phyloP scores from a whole-genome alignment of 92 coral and sea anemone species.

The Muricea muricata region DNA sequence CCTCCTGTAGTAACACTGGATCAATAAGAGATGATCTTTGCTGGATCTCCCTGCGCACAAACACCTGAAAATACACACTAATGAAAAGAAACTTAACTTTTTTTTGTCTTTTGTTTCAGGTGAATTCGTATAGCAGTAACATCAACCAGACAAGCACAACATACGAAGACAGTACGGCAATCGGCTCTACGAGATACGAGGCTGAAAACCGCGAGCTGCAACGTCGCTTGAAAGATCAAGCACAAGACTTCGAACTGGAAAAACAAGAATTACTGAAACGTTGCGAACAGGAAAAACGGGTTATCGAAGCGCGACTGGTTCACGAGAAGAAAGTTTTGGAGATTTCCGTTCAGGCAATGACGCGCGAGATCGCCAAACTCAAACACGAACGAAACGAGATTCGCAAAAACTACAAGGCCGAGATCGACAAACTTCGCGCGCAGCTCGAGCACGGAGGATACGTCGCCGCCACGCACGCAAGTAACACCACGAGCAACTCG shows the following conservation, averaged over 20 bases:
- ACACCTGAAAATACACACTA: too few relatives aligned
- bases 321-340: constrained; percentile 76
- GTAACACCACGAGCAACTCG: neutral
- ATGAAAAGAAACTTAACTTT: neutral
- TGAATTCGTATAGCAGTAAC: neutral
- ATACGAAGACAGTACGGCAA: neutral
- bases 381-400: constrained; percentile 86
- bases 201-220: constrained; percentile 16
- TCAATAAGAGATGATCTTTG: neutral
- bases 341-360: constrained; percentile 79
- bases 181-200: constrained; percentile 14
- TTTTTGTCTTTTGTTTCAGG: neutral
- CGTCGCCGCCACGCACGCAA: neutral
- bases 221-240: constrained; percentile 13
- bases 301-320: constrained; percentile 27
- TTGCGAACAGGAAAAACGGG: constrained; percentile 55
- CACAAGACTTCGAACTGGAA: constrained; percentile 59
- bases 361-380: constrained; percentile 80
- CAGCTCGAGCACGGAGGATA: constrained; percentile 24
- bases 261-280: constrained; percentile 57
- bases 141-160: constrained; percentile 11
- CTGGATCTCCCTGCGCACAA: too few relatives aligned
- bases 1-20: neutral
- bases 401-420: constrained; percentile 76
- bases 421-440: constrained; percentile 43